These are phyloP conservation scores for Oryzias sinensis DNA, from an alignment of 2,797 vertebrate species.

Conservation along the genomic window DNA sequence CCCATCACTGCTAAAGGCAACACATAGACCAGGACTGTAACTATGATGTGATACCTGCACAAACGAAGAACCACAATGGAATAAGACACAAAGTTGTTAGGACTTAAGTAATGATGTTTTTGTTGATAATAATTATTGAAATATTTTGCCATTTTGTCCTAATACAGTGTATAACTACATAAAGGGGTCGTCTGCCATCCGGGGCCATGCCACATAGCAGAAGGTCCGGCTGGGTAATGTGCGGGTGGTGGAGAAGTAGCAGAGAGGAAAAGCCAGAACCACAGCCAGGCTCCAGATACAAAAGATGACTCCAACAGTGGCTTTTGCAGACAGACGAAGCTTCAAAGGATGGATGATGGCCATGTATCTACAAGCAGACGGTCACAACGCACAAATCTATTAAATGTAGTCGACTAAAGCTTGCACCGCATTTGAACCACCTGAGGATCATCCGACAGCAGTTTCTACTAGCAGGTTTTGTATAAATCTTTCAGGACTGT, in stretches of 20 bases:
- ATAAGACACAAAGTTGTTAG: too few species aligned
- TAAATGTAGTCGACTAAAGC: too few species aligned
- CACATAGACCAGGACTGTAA: constrained; percentile 90
- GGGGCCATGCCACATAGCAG: constrained; percentile 94
- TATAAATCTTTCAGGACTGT: too few species aligned
- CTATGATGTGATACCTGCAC: constrained; percentile 90
- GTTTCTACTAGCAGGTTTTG: too few species aligned
- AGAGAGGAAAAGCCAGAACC: constrained; percentile 91
- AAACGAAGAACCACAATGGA: constrained; percentile 5
- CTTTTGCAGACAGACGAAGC: constrained; percentile 90
- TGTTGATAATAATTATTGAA: too few species aligned
- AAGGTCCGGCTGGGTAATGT: constrained; percentile 84
- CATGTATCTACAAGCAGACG: constrained; percentile 84
- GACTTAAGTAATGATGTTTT: too few species aligned
- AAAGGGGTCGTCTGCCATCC: constrained; percentile 82
- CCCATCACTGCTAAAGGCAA: constrained; percentile 93
- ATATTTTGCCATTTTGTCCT: too few species aligned
- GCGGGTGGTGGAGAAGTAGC: constrained; percentile 89
- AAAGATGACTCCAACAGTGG: constrained; percentile 88
- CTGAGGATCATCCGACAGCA: too few species aligned
- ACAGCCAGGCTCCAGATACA: constrained; percentile 95
- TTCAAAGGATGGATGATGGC: constrained; percentile 97
- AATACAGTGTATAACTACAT: constrained; percentile 80
- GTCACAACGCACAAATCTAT: too few species aligned
- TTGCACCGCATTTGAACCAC: too few species aligned